Conservation (phyloP, 2,113 vertebrate genomes). For the Mirza zaza region DNA sequence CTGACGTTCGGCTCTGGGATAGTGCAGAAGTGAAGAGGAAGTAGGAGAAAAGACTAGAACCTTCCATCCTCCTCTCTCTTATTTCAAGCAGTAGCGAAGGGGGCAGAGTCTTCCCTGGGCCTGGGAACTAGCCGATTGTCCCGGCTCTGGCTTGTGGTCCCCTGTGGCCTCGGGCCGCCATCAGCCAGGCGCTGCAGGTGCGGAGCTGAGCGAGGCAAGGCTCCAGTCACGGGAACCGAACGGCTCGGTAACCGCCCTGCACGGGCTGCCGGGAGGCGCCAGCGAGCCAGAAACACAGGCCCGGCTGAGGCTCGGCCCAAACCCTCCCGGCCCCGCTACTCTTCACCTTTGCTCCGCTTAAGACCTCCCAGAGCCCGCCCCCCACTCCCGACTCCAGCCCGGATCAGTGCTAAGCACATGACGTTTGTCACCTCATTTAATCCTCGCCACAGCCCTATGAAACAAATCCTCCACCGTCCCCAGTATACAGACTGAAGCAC, state of each 20-base stretch:
- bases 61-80: background rate
- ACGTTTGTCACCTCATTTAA: background rate
- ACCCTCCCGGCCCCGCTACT: background rate
- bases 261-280: background rate
- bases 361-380: background rate
- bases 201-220: background rate
- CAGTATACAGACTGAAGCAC: background rate
- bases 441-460: background rate
- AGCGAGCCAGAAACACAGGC: background rate
- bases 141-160: slow-evolving; percentile 29
- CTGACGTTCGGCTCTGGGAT: background rate
- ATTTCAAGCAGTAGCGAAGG: background rate
- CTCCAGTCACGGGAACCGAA: background rate
- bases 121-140: background rate
- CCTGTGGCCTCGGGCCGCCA: background rate
- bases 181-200: slow-evolving; percentile 21
- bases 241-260: background rate
- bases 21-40: background rate
- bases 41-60: background rate
- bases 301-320: background rate
- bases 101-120: background rate
- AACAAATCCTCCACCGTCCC: background rate
- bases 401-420: background rate
- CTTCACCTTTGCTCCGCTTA: background rate
- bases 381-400: background rate